Conservation (phyloP, 2,888 invertebrate genomes). For the Clusia tigrina region DNA sequence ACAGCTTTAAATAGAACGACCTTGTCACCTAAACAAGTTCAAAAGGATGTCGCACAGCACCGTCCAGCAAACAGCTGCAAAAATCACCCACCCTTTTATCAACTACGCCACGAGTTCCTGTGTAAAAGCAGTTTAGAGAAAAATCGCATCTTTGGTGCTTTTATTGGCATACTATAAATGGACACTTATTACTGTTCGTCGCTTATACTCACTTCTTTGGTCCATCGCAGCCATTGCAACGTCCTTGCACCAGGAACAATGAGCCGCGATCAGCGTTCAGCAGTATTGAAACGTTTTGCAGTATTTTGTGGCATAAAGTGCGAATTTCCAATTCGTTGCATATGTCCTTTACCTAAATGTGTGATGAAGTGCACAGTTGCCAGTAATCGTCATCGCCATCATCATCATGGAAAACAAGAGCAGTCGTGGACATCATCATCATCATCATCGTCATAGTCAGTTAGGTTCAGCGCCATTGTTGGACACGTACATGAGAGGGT, state of each 20-base stretch:
- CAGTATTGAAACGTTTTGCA: constrained; percentile 91
- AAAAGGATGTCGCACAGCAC: constrained; percentile 4
- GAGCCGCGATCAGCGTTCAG: constrained; percentile 93
- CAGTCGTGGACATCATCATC: constrained; percentile 22
- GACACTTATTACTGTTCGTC: not conserved
- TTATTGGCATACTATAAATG: no score
- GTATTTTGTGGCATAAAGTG: constrained; percentile 93
- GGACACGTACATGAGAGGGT: not conserved
- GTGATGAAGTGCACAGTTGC: constrained; percentile 5
- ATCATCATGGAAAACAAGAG: constrained; percentile 14
- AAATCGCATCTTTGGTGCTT: not conserved
- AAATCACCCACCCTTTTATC: no score
- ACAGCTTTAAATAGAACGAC: not conserved
- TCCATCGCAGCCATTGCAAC: constrained; percentile 63
- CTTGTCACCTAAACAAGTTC: constrained; percentile 6
- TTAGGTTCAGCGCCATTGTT: not conserved
- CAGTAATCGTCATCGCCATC: constrained; percentile 7
- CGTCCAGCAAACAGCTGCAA: not conserved
- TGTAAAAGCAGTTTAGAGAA: not conserved
- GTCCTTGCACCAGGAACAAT: constrained; percentile 87
- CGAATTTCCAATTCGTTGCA: constrained; percentile 95
- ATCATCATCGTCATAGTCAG: constrained; percentile 20
- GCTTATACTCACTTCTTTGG: constrained; percentile 61
- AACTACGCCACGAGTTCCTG: not conserved
- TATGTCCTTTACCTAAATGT: constrained; percentile 84